phyloP scores from a whole-genome alignment of 2,113 vertebrate species.

The Corythornis madagascariensis region DNA sequence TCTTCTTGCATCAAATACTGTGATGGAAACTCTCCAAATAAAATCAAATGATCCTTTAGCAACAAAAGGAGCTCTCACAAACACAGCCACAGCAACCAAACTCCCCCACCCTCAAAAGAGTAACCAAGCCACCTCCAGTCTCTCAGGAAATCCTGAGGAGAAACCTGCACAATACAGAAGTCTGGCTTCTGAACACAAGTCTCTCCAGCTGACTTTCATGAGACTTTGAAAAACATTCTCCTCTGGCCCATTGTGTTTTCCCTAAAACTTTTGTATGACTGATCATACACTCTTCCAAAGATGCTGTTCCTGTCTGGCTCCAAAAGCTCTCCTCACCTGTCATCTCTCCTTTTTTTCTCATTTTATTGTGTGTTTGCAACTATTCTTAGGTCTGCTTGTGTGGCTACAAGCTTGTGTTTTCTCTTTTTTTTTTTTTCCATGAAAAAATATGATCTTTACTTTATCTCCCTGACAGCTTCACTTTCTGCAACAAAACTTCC shows the following conservation, averaged over 20 bases:
- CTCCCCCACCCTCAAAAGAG: not conserved
- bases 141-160: not conserved
- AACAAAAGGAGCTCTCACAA: not conserved
- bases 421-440: not conserved
- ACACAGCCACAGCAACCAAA: not conserved
- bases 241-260: not conserved
- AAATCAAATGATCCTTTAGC: not conserved
- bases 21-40: not conserved
- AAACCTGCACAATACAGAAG: not conserved
- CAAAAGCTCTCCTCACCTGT: not conserved
- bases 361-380: not conserved
- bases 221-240: not conserved
- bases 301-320: not conserved
- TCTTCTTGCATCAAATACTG: not conserved
- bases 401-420: not conserved
- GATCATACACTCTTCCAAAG: not conserved
- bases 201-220: not conserved
- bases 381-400: too few species aligned
- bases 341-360: not conserved
- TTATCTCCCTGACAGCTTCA: not conserved
- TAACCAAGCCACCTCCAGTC: not conserved
- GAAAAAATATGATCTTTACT: not conserved
- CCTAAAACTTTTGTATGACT: not conserved
- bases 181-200: not conserved
- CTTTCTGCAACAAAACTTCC: not conserved